Evolutionary conservation across 2,888 invertebrate species (phyloP).

Genomic region (Nasonovia ribisnigri): DNA sequence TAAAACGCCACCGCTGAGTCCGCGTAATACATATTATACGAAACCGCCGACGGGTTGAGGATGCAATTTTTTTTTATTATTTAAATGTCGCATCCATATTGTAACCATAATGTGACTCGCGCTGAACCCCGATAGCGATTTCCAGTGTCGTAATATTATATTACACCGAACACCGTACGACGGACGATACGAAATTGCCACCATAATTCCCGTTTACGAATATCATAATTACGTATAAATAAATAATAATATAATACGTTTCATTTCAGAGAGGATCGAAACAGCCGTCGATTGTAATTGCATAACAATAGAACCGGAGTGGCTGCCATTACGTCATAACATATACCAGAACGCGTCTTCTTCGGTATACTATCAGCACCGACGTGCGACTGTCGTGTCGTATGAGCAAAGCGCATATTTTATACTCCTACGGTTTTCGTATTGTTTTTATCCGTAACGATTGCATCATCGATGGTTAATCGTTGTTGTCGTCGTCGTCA

Average conservation of each 20-base stretch:
- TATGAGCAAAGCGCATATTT: not conserved
- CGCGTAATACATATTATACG: not conserved
- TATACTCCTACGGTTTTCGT: conserved; percentile 14
- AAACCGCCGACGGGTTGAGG: not conserved
- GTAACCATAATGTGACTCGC: conserved; percentile 19
- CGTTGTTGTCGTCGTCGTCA: not conserved
- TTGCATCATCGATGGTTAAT: conserved; percentile 40
- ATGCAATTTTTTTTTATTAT: not conserved
- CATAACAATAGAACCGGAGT: conserved; percentile 31
- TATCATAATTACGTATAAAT: not conserved
- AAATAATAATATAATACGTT: not conserved
- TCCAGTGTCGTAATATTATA: conserved; percentile 22
- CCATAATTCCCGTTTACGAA: conserved; percentile 10
- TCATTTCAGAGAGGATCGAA: conserved; percentile 16
- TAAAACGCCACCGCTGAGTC: not conserved
- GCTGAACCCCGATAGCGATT: not conserved
- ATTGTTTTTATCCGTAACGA: conserved; percentile 36
- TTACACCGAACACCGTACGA: not conserved
- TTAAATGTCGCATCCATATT: not conserved
- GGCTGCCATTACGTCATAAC: not conserved
- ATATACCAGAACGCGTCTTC: not conserved
- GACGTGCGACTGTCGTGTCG: not conserved
- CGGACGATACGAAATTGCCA: not conserved
- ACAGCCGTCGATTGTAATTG: conserved; percentile 33
- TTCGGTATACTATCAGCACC: not conserved